phyloP scores from a whole-genome alignment of 2,113 vertebrate genomes.

The Scomber colias region DNA sequence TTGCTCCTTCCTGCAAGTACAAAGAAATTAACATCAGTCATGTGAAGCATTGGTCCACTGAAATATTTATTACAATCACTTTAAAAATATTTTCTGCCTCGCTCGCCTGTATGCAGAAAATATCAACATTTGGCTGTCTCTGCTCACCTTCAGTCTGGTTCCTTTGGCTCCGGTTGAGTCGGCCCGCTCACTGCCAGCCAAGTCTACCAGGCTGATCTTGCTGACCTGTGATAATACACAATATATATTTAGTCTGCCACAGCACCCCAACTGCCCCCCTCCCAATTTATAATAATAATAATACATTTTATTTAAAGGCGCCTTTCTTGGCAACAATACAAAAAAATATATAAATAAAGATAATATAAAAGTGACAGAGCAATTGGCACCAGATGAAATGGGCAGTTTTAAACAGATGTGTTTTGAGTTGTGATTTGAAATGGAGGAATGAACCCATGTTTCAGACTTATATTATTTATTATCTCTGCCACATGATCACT shows the following conservation, averaged over 20 bases:
- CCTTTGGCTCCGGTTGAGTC: slow-evolving; percentile 98
- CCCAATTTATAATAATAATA: too few relatives aligned
- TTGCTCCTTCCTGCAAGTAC: slow-evolving; percentile 93
- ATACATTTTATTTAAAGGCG: too few relatives aligned
- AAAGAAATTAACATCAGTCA: neutral
- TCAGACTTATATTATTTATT: too few relatives aligned
- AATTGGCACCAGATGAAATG: too few relatives aligned
- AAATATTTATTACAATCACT: neutral
- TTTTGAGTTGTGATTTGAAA: too few relatives aligned
- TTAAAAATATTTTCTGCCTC: neutral
- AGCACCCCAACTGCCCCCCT: too few relatives aligned
- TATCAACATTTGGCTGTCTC: neutral
- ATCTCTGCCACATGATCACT: too few relatives aligned
- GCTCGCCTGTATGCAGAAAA: neutral
- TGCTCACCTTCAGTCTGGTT: slow-evolving; percentile 94
- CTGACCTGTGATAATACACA: slow-evolving; percentile 88
- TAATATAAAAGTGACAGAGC: too few relatives aligned
- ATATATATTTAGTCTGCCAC: neutral
- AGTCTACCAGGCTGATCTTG: slow-evolving; percentile 97
- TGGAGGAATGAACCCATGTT: too few relatives aligned
- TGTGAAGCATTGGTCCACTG: neutral
- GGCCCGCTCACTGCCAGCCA: slow-evolving; percentile 95
- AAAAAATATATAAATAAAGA: too few relatives aligned
- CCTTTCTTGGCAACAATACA: too few relatives aligned
- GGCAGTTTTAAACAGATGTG: too few relatives aligned